Evolutionary conservation across 2,888 invertebrate species (phyloP).

Genomic region (Sphaerophoria taeniata): DNA sequence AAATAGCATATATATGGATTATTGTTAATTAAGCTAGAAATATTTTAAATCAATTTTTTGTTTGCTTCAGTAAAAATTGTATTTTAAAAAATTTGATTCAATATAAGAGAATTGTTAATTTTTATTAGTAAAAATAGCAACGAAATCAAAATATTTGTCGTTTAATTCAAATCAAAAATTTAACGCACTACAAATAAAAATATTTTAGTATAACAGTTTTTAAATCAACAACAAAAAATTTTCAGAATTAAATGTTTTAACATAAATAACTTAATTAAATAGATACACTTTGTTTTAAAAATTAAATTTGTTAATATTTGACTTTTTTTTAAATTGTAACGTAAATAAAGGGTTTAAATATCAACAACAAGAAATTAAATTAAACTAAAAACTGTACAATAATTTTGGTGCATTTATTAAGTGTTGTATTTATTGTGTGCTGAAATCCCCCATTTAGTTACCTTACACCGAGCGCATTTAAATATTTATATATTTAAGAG

Average conservation of each 20-base stretch:
- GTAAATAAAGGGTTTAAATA: neutral
- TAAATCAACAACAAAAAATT: too few species aligned
- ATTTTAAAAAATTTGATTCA: conserved; percentile 23
- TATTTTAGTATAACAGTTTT: too few species aligned
- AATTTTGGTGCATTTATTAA: conserved; percentile 43
- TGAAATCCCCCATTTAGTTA: conserved; percentile 70
- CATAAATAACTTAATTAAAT: too few species aligned
- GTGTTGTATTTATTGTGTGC: conserved; percentile 65
- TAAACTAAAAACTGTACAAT: conserved; percentile 45
- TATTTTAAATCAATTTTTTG: conserved; percentile 42
- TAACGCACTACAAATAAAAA: neutral
- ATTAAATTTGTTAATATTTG: too few species aligned
- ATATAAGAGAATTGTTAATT: conserved; percentile 23
- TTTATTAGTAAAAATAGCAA: conserved; percentile 44
- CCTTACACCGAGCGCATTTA: conserved; percentile 52
- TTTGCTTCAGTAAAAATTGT: neutral
- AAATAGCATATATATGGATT: conserved; percentile 45
- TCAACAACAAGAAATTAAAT: conserved; percentile 16
- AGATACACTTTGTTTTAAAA: too few species aligned
- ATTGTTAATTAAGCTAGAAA: conserved; percentile 58
- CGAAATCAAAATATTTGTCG: conserved; percentile 28
- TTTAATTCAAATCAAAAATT: too few species aligned
- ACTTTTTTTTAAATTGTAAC: neutral
- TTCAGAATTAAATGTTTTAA: too few species aligned
- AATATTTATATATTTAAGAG: conserved; percentile 6